phyloP scores from a whole-genome alignment of 2,113 vertebrate genomes.

The Setophaga coronata region DNA sequence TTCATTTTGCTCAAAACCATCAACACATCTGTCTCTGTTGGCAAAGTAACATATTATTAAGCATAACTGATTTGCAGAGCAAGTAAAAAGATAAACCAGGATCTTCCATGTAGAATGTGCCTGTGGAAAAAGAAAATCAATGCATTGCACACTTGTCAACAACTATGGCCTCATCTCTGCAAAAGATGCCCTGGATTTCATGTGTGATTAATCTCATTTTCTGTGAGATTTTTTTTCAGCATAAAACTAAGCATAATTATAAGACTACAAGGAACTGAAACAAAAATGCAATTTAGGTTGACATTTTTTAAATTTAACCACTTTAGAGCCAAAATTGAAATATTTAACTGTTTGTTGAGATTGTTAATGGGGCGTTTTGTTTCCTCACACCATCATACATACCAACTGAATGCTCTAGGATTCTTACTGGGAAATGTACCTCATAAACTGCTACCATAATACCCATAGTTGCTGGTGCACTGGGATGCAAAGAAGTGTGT shows the following conservation, averaged over 20 bases:
- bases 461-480: background rate
- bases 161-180: background rate
- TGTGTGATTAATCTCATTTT: background rate
- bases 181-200: background rate
- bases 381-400: background rate
- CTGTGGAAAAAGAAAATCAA: background rate
- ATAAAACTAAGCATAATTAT: background rate
- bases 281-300: background rate
- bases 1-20: background rate
- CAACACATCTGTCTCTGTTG: background rate
- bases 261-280: background rate
- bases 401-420: background rate
- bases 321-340: background rate
- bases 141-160: background rate
- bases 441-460: background rate
- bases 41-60: background rate
- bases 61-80: background rate
- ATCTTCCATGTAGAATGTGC: background rate
- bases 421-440: background rate
- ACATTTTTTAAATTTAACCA: background rate
- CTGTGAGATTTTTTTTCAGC: background rate
- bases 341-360: background rate
- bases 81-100: background rate
- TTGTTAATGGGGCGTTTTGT: background rate
- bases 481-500: background rate